Percentiles rank a stretch among this genome's conserved stretches.
These are phyloP conservation scores for Chymomyza caudatula DNA, from an alignment of 2,888 invertebrate genomes.

Conservation along the genomic window DNA sequence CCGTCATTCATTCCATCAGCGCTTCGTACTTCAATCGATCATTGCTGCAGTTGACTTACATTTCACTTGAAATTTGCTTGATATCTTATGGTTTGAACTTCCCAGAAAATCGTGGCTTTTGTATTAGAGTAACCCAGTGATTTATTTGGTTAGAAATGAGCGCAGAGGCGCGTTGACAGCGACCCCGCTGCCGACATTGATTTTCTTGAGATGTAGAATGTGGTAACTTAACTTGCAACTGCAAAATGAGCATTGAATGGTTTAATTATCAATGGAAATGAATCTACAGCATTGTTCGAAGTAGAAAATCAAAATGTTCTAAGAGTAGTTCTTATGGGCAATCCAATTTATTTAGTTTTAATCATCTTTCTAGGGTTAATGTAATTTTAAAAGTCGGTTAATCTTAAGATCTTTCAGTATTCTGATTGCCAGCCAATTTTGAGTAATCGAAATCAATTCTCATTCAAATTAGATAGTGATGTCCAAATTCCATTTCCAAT, in stretches of 20 bases:
- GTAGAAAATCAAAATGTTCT: neutral
- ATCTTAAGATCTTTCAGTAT: neutral
- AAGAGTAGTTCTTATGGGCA: no score
- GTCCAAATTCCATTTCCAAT: no score
- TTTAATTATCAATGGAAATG: slow-evolving; percentile 31
- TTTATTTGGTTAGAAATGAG: slow-evolving; percentile 43
- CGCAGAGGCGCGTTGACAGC: neutral
- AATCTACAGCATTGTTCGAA: slow-evolving; percentile 17
- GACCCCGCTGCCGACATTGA: slow-evolving; percentile 8
- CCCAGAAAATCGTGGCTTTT: slow-evolving; percentile 3
- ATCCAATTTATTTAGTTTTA: neutral
- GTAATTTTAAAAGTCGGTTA: neutral
- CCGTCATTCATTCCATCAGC: neutral
- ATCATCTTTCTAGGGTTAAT: neutral
- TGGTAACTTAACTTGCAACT: slow-evolving; percentile 22
- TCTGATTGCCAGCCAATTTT: no score
- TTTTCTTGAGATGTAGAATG: neutral
- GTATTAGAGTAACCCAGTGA: slow-evolving; percentile 23
- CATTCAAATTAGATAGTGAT: no score
- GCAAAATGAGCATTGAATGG: no score
- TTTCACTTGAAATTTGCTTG: slow-evolving; percentile 18
- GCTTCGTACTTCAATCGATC: slow-evolving; percentile 28
- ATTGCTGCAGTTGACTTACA: slow-evolving; percentile 13
- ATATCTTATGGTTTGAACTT: slow-evolving; percentile 1
- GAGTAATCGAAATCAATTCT: no score